Evolutionary conservation across 2,113 vertebrate genomes (phyloP).

Genomic region (Passer montanus): DNA sequence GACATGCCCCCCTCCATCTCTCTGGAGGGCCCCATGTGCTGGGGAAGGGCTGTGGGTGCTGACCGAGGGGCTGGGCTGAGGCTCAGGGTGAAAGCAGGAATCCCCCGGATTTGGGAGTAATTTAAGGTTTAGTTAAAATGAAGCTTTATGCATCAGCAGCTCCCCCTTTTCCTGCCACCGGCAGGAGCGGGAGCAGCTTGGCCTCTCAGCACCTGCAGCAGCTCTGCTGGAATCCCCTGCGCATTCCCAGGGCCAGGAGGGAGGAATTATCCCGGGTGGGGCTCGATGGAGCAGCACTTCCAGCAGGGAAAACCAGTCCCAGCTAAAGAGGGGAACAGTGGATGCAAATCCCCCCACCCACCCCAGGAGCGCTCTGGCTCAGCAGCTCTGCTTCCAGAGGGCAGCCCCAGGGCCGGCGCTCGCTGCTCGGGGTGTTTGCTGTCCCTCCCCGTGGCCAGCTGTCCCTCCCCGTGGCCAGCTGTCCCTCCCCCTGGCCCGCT

Average conservation of each 20-base stretch:
- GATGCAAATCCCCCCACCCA: not conserved
- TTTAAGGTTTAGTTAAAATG: not conserved
- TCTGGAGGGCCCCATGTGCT: not conserved
- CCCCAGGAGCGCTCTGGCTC: not conserved
- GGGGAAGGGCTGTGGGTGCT: not conserved
- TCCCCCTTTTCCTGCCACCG: rapidly evolving
- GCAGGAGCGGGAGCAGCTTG: rapidly evolving
- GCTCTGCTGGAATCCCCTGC: not conserved
- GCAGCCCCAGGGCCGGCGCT: not conserved
- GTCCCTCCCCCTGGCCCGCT: rapidly evolving
- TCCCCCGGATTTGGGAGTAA: not conserved
- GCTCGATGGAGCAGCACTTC: not conserved
- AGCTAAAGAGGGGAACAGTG: not conserved
- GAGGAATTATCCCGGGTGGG: not conserved
- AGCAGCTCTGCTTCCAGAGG: rapidly evolving
- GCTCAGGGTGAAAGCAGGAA: not conserved
- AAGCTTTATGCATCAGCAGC: not conserved
- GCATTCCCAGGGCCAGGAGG: rapidly evolving
- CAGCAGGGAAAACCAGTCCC: not conserved
- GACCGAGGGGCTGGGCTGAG: not conserved
- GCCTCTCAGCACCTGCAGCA: not conserved
- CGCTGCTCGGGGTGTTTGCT: rapidly evolving
- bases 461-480: rapidly evolving
- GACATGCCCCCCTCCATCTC: rapidly evolving
- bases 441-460: too few relatives aligned